A percentile compares a stretch with the other conserved stretches of the same genome.
Conservation (phyloP, 2,113 vertebrate genomes). For the Triplophysa dalaica region DNA sequence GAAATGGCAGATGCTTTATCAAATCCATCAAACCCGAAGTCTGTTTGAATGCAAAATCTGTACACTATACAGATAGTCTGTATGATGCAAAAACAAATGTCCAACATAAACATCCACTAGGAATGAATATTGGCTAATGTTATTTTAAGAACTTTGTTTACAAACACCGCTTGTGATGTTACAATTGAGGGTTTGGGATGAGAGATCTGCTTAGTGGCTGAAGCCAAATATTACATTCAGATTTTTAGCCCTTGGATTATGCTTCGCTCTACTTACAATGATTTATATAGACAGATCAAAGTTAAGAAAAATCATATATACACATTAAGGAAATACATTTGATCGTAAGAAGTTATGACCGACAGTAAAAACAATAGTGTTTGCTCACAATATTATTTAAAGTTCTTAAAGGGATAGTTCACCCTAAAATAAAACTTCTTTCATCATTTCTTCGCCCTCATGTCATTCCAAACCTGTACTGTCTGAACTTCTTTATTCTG, state of each 20-base stretch:
- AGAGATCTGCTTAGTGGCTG: not conserved
- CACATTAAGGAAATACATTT: not conserved
- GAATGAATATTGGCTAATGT: constrained; percentile 37
- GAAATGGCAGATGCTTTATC: constrained; percentile 35
- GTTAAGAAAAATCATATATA: not conserved
- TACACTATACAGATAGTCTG: constrained; percentile 33
- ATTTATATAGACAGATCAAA: constrained; percentile 21
- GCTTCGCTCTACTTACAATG: not conserved
- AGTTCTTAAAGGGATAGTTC: not conserved
- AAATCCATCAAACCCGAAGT: constrained; percentile 11
- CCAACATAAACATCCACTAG: constrained; percentile 33
- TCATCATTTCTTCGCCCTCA: no score
- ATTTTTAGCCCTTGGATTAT: not conserved
- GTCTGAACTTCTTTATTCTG: no score
- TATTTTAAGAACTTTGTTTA: constrained; percentile 43
- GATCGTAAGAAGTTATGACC: not conserved
- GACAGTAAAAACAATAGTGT: not conserved
- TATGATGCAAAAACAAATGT: constrained; percentile 32
- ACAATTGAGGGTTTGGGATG: not conserved
- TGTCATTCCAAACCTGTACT: no score
- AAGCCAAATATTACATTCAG: constrained; percentile 6
- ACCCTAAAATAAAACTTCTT: no score
- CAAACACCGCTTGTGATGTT: constrained; percentile 12
- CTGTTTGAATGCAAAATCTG: constrained; percentile 42
- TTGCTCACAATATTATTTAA: not conserved